A percentile compares a stretch with the other conserved stretches of the same genome.
These are phyloP conservation scores for Nematopogon swammerdamellus DNA, from an alignment of 2,888 invertebrate species.

Conservation along the genomic window DNA sequence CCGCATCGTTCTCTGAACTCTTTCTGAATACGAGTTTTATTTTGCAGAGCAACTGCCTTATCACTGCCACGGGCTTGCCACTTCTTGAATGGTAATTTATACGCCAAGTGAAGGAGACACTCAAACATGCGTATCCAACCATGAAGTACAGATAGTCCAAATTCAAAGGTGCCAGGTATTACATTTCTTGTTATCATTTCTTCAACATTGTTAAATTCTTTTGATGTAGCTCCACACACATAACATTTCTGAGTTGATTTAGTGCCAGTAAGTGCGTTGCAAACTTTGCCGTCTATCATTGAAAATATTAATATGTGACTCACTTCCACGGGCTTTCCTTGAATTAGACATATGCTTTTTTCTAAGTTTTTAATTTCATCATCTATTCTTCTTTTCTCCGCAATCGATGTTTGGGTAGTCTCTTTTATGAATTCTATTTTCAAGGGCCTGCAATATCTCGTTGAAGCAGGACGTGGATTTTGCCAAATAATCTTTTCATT, in stretches of 20 bases:
- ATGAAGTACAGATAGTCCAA: no score
- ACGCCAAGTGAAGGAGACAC: no score
- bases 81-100: no score
- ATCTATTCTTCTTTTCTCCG: no score
- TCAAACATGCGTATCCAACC: no score
- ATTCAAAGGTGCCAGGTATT: conserved; percentile 1
- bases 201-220: neutral
- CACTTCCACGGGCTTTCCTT: neutral
- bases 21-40: conserved; percentile 8
- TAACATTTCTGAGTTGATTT: conserved; percentile 6
- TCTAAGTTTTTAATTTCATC: no score
- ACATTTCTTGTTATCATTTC: conserved; percentile 1
- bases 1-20: conserved; percentile 7
- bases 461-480: conserved; percentile 17
- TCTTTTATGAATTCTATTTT: conserved; percentile 18
- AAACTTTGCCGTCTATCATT: conserved; percentile 9
- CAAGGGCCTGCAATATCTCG: conserved; percentile 17
- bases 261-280: conserved; percentile 4
- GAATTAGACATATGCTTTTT: no score
- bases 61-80: no score
- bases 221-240: conserved; percentile 1
- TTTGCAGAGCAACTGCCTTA: neutral
- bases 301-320: conserved; percentile 4
- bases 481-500: conserved; percentile 16
- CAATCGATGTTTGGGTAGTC: conserved; percentile 8